phyloP scores from a whole-genome alignment of 1,140 invertebrate genomes.

The Magallana ariakensis region DNA sequence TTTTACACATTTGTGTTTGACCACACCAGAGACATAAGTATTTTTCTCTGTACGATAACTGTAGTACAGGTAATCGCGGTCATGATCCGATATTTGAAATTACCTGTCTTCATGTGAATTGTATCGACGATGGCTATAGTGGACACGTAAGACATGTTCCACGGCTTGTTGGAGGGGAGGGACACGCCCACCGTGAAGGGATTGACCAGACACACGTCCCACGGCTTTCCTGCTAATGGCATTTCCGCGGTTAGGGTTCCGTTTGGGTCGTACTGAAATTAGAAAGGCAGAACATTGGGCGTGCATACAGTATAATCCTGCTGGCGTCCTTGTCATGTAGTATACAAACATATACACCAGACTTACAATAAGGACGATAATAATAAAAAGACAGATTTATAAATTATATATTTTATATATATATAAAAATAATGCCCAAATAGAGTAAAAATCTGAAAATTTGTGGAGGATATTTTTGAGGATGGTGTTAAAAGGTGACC shows the following conservation, averaged over 20 bases:
- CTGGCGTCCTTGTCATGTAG: too few relatives aligned
- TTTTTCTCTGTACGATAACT: too few relatives aligned
- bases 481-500: too few relatives aligned
- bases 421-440: too few relatives aligned
- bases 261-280: conserved; percentile 19
- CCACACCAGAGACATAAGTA: too few relatives aligned
- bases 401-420: too few relatives aligned
- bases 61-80: too few relatives aligned
- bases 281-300: neutral
- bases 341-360: neutral
- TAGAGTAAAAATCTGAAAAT: too few relatives aligned
- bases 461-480: too few relatives aligned
- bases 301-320: neutral
- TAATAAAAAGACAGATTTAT: too few relatives aligned
- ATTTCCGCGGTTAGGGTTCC: neutral
- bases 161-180: conserved; percentile 22
- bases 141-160: conserved; percentile 11
- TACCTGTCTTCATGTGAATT: conserved; percentile 29
- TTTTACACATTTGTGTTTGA: too few relatives aligned
- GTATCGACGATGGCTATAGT: conserved; percentile 30
- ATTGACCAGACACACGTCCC: conserved; percentile 41
- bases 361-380: neutral
- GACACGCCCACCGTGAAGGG: conserved; percentile 30
- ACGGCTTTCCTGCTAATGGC: conserved; percentile 15
- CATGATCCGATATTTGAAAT: neutral